These are phyloP conservation scores for Serranus cabrilla DNA, from an alignment of 2,797 vertebrate species.

Conservation along the genomic window DNA sequence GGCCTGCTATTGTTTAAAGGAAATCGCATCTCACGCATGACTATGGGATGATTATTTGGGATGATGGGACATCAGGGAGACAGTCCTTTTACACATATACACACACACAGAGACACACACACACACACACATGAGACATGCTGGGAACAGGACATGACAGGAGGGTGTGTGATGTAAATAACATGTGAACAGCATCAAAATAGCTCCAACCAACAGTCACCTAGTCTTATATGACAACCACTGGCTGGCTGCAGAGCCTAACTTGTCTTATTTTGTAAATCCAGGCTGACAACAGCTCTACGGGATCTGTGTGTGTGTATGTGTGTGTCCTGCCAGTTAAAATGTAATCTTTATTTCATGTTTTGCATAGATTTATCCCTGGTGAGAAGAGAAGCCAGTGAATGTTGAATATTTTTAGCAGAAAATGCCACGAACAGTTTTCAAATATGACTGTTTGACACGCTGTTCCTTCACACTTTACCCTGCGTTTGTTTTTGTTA, in stretches of 20 bases:
- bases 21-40: constrained; percentile 82
- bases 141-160: constrained; percentile 64
- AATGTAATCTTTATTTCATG: constrained; percentile 46
- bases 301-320: constrained; percentile 30
- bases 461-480: constrained; percentile 14
- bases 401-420: constrained; percentile 48
- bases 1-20: constrained; percentile 78
- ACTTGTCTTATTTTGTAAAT: constrained; percentile 69
- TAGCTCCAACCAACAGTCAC: constrained; percentile 68
- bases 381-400: constrained; percentile 21
- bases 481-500: constrained; percentile 33
- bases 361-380: constrained; percentile 42
- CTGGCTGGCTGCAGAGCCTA: constrained; percentile 63
- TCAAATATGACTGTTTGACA: constrained; percentile 12
- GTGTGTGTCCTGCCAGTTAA: constrained; percentile 33
- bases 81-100: constrained; percentile 26
- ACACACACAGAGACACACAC: constrained; percentile 13
- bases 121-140: constrained; percentile 28
- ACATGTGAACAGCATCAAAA: constrained; percentile 76
- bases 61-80: constrained; percentile 73
- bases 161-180: constrained; percentile 75
- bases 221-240: constrained; percentile 70
- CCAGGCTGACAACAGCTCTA: constrained; percentile 63
- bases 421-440: constrained; percentile 33
- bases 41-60: constrained; percentile 75